These are phyloP conservation scores for Lonchura striata DNA, from an alignment of 2,113 vertebrate species.

Conservation along the genomic window DNA sequence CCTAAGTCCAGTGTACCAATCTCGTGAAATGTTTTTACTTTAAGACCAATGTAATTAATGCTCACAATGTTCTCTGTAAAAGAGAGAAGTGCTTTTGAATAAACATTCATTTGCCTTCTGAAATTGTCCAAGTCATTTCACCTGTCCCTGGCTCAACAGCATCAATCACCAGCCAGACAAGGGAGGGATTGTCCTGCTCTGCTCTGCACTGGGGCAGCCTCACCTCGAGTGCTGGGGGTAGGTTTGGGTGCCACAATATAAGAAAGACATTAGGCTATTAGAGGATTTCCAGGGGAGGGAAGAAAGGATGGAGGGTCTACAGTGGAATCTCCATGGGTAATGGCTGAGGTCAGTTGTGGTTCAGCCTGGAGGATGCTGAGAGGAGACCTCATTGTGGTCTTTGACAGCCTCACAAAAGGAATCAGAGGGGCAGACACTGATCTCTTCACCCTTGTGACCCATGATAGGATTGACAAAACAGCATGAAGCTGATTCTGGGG, in stretches of 20 bases:
- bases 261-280: accelerated
- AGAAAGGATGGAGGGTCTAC: background rate
- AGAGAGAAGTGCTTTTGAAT: too few relatives aligned
- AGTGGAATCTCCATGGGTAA: background rate
- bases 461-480: background rate
- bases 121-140: too few relatives aligned
- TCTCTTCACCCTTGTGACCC: background rate
- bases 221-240: accelerated
- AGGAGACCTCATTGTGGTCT: too few relatives aligned
- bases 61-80: too few relatives aligned
- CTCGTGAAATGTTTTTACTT: too few relatives aligned
- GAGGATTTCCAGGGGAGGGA: background rate
- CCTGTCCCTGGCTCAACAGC: too few relatives aligned
- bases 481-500: background rate
- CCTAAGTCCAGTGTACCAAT: too few relatives aligned
- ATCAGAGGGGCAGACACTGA: background rate
- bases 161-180: accelerated
- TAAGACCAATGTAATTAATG: too few relatives aligned
- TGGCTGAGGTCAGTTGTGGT: background rate
- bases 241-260: background rate
- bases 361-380: background rate
- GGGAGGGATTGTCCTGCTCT: background rate
- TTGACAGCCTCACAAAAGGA: background rate
- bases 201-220: accelerated
- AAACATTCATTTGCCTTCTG: too few relatives aligned